Evolutionary conservation across 2,113 vertebrate genomes (phyloP).

Genomic region (Stigmatopora argus): DNA sequence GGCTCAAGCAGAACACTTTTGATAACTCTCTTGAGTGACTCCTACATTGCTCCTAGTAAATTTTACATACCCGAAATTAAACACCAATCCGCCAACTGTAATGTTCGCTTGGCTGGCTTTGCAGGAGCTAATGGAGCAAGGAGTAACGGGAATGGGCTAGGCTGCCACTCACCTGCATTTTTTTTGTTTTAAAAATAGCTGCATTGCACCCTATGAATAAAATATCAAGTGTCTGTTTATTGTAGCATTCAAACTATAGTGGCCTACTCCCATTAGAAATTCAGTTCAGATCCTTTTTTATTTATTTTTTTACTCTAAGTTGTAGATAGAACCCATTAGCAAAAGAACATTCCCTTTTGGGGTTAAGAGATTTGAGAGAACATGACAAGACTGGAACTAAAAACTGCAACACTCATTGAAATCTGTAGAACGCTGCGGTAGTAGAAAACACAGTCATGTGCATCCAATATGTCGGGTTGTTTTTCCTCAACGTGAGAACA

Average conservation of each 20-base stretch:
- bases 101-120: conserved; percentile 28
- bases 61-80: conserved; percentile 42
- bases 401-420: conserved; percentile 3
- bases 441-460: conserved; percentile 11
- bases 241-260: conserved; percentile 17
- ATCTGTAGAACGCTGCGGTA: neutral
- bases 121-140: conserved; percentile 42
- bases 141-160: conserved; percentile 26
- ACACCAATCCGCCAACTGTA: conserved; percentile 19
- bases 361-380: conserved; percentile 4
- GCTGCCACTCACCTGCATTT: conserved; percentile 40
- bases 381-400: conserved; percentile 12
- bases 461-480: conserved; percentile 22
- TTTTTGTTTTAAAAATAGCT: conserved; percentile 46
- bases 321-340: conserved; percentile 6
- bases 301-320: conserved; percentile 10
- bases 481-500: conserved; percentile 47
- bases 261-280: conserved; percentile 2
- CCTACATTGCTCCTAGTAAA: conserved; percentile 29
- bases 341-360: conserved; percentile 3
- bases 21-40: conserved; percentile 37
- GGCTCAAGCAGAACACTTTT: conserved; percentile 23
- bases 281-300: neutral
- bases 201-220: conserved; percentile 39
- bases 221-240: conserved; percentile 35